These are phyloP conservation scores for Actinemys pallida DNA, from an alignment of 2,113 vertebrate genomes.

Conservation along the genomic window DNA sequence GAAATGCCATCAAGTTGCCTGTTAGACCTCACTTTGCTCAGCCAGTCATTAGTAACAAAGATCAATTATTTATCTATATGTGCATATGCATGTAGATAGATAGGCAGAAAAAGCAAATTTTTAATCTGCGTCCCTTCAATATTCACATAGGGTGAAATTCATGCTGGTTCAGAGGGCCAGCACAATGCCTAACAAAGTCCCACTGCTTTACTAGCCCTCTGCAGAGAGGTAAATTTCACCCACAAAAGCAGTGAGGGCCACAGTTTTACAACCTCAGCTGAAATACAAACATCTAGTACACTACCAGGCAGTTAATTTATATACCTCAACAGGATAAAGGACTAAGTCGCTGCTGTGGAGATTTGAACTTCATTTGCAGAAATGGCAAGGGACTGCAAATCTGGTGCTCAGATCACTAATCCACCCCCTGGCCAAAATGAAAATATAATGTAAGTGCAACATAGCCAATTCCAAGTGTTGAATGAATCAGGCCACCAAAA, in stretches of 20 bases:
- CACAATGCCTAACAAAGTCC: conserved; percentile 37
- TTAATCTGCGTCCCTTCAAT: neutral
- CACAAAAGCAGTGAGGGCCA: neutral
- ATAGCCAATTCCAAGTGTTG: neutral
- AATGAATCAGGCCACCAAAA: neutral
- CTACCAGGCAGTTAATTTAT: neutral
- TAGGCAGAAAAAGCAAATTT: neutral
- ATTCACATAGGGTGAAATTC: neutral
- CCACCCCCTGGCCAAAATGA: conserved; percentile 31
- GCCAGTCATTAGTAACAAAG: conserved; percentile 29
- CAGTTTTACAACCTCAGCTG: neutral
- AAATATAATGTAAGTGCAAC: neutral
- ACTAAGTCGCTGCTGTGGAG: conserved; percentile 42
- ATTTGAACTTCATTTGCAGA: neutral
- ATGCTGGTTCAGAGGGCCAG: conserved; percentile 33
- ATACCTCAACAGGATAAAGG: conserved; percentile 10
- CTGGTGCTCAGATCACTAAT: conserved; percentile 33
- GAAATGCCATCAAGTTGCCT: neutral
- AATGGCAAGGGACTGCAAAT: neutral
- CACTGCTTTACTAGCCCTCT: neutral
- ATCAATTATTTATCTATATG: neutral
- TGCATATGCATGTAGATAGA: neutral
- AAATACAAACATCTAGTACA: neutral
- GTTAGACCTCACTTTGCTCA: conserved; percentile 11
- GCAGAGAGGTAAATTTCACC: neutral